These are phyloP conservation scores for Spinus olivaceus DNA, from an alignment of 2,797 vertebrate species.

Conservation along the genomic window DNA sequence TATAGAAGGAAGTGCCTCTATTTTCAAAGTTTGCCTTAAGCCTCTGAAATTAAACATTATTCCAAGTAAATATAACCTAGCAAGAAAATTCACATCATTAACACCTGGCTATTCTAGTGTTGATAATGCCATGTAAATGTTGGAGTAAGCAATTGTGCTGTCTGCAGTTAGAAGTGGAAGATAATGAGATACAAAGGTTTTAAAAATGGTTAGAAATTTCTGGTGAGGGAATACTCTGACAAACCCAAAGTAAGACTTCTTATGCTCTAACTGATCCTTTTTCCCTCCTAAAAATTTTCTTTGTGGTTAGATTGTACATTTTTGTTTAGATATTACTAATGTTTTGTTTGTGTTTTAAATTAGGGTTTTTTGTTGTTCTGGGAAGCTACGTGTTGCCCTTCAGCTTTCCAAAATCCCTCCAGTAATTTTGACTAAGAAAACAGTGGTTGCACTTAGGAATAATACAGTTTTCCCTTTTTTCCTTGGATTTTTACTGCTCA, in stretches of 20 bases:
- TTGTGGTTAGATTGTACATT: neutral
- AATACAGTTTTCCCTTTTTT: neutral
- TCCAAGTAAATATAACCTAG: slow-evolving; percentile 83
- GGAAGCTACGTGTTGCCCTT: neutral
- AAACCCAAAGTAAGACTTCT: neutral
- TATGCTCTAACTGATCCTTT: neutral
- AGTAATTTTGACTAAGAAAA: neutral
- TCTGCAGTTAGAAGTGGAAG: neutral
- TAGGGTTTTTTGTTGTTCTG: accelerated
- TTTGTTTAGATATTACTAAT: neutral
- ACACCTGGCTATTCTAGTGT: slow-evolving; percentile 62
- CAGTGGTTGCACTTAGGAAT: neutral
- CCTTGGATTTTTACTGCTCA: neutral
- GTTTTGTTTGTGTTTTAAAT: neutral
- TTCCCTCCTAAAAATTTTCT: neutral
- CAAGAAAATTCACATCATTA: slow-evolving; percentile 85
- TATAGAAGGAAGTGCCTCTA: slow-evolving; percentile 89
- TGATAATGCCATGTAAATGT: neutral
- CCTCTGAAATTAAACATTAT: slow-evolving; percentile 80
- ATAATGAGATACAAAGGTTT: neutral
- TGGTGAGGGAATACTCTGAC: neutral
- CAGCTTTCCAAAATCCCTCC: neutral
- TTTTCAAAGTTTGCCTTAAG: slow-evolving; percentile 91
- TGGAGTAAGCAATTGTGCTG: neutral
- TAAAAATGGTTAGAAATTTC: neutral